phyloP scores from a whole-genome alignment of 2,888 invertebrate genomes.

The Malthinus seriepunctatus region DNA sequence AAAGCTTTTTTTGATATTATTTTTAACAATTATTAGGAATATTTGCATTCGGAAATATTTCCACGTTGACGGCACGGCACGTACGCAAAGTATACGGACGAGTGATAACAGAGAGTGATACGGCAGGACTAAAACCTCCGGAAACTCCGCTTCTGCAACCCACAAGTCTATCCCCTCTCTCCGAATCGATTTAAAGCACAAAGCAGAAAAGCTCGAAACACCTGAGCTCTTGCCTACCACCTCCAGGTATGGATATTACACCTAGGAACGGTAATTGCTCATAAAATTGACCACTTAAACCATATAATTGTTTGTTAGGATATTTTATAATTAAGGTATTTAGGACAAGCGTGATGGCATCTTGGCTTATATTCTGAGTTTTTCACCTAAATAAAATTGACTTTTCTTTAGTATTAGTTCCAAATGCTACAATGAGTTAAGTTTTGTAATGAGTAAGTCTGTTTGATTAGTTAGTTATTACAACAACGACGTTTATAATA shows the following conservation, averaged over 20 bases:
- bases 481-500: too few relatives aligned
- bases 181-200: constrained; percentile 45
- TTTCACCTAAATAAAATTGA: too few relatives aligned
- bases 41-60: constrained; percentile 9
- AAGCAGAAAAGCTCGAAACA: constrained; percentile 42
- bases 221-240: constrained; percentile 29
- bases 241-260: constrained; percentile 15
- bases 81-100: constrained; percentile 38
- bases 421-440: too few relatives aligned
- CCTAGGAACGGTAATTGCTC: constrained; percentile 12
- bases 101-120: constrained; percentile 43
- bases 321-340: too few relatives aligned
- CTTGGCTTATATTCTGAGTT: too few relatives aligned
- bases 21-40: constrained; percentile 1
- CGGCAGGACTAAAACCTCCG: constrained; percentile 43
- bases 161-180: constrained; percentile 29
- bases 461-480: too few relatives aligned
- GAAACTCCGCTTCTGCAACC: constrained; percentile 33
- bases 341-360: too few relatives aligned
- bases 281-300: not conserved
- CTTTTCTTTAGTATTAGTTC: too few relatives aligned
- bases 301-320: too few relatives aligned
- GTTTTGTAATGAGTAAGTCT: too few relatives aligned
- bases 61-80: constrained; percentile 23
- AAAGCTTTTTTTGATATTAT: constrained; percentile 1